Conservation (phyloP, 2,888 invertebrate species). For the Fragum sueziense region DNA sequence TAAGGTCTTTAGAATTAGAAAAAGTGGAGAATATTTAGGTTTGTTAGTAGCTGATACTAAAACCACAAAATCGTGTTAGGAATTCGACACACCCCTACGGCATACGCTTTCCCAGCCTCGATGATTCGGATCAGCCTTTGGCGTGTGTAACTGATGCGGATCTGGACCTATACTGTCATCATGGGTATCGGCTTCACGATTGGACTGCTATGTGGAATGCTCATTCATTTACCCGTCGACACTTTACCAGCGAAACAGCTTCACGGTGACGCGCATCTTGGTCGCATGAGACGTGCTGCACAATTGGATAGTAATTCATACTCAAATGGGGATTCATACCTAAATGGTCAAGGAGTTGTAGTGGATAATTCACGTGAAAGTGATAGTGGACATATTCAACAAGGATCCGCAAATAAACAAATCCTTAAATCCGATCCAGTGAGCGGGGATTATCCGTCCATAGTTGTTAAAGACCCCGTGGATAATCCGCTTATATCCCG, state of each 20-base stretch:
- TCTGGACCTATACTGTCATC: constrained; percentile 13
- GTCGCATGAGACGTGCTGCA: constrained; percentile 36
- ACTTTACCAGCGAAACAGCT: constrained; percentile 62
- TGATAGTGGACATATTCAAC: constrained; percentile 4
- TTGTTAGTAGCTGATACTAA: background rate
- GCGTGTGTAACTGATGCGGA: constrained; percentile 13
- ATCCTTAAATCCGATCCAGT: constrained; percentile 38
- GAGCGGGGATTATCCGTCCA: constrained; percentile 33
- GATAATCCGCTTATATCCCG: constrained; percentile 44
- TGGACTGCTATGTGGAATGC: constrained; percentile 71
- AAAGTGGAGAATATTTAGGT: background rate
- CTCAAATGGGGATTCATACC: background rate
- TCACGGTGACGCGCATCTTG: constrained; percentile 35
- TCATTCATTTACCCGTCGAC: constrained; percentile 71
- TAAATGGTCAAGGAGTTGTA: background rate
- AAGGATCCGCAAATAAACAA: constrained; percentile 49
- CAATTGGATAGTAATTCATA: constrained; percentile 15
- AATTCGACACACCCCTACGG: background rate
- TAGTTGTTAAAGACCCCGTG: constrained; percentile 35
- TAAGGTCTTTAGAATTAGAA: background rate
- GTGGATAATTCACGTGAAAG: constrained; percentile 22
- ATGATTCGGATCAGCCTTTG: constrained; percentile 1
- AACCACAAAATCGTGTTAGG: background rate
- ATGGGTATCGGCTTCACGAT: constrained; percentile 66
- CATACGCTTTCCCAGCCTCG: background rate